Conservation (phyloP, 2,888 invertebrate species). For the Anorthoa munda region DNA sequence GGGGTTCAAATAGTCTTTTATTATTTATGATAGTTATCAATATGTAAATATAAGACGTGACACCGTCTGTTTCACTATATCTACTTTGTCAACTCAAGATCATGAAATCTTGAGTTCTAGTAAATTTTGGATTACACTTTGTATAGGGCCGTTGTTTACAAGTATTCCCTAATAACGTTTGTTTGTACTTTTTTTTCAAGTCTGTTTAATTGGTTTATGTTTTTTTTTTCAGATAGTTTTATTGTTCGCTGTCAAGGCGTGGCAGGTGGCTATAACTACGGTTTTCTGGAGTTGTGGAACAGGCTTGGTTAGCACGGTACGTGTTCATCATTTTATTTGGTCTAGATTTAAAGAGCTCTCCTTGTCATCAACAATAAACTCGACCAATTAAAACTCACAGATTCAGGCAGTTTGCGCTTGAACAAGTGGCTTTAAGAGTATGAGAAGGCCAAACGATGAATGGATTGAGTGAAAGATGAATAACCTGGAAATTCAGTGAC, state of each 20-base stretch:
- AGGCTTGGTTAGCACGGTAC: constrained; percentile 87
- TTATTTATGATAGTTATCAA: background rate
- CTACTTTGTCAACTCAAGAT: background rate
- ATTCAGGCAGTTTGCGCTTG: background rate
- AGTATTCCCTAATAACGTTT: too few species aligned
- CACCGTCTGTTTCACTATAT: background rate
- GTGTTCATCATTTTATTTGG: constrained; percentile 57
- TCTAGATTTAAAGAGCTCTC: background rate
- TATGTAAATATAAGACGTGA: background rate
- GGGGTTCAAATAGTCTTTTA: too few species aligned
- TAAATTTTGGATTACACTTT: background rate
- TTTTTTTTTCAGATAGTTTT: constrained; percentile 84
- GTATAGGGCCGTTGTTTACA: background rate
- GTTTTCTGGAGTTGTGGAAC: constrained; percentile 89
- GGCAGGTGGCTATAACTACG: constrained; percentile 85
- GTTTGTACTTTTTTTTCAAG: background rate
- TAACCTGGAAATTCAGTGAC: too few species aligned
- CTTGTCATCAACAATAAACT: too few species aligned
- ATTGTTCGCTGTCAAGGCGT: constrained; percentile 79
- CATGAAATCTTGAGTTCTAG: too few species aligned
- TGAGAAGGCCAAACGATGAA: background rate
- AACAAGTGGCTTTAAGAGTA: background rate
- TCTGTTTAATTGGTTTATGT: background rate
- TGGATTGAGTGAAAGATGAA: background rate
- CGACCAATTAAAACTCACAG: background rate